phyloP scores from a whole-genome alignment of 2,797 vertebrate genomes.

The Zenarchopterus dispar region DNA sequence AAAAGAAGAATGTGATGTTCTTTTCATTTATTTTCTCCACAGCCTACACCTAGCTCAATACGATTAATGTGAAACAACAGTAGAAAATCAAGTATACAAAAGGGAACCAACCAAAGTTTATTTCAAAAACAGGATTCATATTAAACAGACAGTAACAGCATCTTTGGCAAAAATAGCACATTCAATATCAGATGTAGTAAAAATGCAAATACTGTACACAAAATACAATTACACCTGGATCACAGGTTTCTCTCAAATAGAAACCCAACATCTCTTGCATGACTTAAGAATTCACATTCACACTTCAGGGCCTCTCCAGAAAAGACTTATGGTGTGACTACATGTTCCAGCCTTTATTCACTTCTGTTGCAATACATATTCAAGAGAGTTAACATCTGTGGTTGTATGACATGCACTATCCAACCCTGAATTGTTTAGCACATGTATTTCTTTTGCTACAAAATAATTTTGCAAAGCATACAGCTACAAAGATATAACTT shows the following conservation, averaged over 20 bases:
- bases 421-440: no score
- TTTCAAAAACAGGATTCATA: slow-evolving; percentile 54
- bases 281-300: slow-evolving; percentile 35
- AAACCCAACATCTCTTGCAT: background rate
- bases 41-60: no score
- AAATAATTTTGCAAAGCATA: background rate
- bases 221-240: slow-evolving; percentile 1
- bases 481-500: background rate
- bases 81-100: slow-evolving; percentile 38
- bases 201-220: slow-evolving; percentile 18
- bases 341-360: background rate
- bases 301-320: background rate
- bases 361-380: slow-evolving; percentile 9
- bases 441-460: no score
- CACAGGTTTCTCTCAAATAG: slow-evolving; percentile 12
- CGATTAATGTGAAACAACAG: background rate
- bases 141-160: slow-evolving; percentile 17
- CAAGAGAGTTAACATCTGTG: background rate
- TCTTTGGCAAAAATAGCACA: slow-evolving; percentile 33
- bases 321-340: no score
- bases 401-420: background rate
- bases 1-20: no score
- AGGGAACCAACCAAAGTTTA: slow-evolving; percentile 68
- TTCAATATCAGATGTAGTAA: slow-evolving; percentile 14
- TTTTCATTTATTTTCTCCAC: no score